phyloP scores from a whole-genome alignment of 2,888 invertebrate genomes.

The Drosophila helvetica region DNA sequence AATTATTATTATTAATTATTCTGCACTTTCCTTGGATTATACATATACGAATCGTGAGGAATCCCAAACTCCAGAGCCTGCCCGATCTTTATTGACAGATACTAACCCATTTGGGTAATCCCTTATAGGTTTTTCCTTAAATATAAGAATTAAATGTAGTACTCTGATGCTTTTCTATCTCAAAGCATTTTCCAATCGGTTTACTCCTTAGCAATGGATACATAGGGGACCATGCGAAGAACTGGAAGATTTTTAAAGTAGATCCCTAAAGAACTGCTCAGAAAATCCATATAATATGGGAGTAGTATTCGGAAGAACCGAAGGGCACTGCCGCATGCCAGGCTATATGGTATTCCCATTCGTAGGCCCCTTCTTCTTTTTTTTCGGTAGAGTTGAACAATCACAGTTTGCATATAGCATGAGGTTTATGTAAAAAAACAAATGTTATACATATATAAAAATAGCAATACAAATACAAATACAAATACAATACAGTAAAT shows the following conservation, averaged over 20 bases:
- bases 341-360: background rate
- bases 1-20: too few relatives aligned
- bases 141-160: background rate
- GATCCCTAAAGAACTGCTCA: too few relatives aligned
- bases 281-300: too few relatives aligned
- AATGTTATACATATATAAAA: constrained; percentile 36
- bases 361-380: background rate
- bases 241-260: background rate
- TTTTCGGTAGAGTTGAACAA: background rate
- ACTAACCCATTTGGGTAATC: too few relatives aligned
- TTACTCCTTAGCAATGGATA: too few relatives aligned
- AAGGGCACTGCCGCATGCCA: background rate
- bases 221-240: background rate
- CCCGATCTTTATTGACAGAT: too few relatives aligned
- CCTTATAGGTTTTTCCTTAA: too few relatives aligned
- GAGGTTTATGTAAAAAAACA: constrained; percentile 26
- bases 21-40: too few relatives aligned
- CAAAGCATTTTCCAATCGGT: background rate
- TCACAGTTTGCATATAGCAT: background rate
- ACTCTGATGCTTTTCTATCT: background rate
- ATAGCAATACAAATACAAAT: constrained; percentile 47
- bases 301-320: background rate
- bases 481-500: constrained; percentile 25
- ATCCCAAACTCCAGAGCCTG: too few relatives aligned
- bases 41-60: too few relatives aligned